Conservation (phyloP, 2,888 invertebrate species). For the Diaphora mendica region DNA sequence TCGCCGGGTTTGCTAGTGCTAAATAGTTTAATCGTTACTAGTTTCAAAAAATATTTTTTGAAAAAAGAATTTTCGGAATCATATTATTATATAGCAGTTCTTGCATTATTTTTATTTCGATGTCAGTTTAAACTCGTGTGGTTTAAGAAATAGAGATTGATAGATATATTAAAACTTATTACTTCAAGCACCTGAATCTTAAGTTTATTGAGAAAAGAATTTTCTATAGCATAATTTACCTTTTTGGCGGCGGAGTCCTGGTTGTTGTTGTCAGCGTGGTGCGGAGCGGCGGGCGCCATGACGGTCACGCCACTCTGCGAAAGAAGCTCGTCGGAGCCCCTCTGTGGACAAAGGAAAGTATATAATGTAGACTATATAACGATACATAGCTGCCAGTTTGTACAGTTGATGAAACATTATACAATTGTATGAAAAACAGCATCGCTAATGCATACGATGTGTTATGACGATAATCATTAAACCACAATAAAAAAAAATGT, state of each 20-base stretch:
- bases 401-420: background rate
- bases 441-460: background rate
- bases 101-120: background rate
- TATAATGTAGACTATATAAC: background rate
- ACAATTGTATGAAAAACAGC: background rate
- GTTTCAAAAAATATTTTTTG: background rate
- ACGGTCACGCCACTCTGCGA: slow-evolving; percentile 97
- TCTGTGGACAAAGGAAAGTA: slow-evolving; percentile 86
- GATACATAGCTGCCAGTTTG: background rate
- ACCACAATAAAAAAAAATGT: too few species aligned
- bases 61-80: too few species aligned
- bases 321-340: slow-evolving; percentile 98
- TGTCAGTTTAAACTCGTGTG: background rate
- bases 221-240: slow-evolving; percentile 83
- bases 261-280: slow-evolving; percentile 97
- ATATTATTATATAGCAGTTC: background rate
- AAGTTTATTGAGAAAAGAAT: background rate
- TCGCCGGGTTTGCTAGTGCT: too few species aligned
- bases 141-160: background rate
- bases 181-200: background rate
- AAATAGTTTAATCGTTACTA: background rate
- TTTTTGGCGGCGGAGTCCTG: slow-evolving; percentile 97
- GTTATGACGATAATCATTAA: background rate
- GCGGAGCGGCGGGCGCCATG: slow-evolving; percentile 96
- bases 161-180: background rate